Conservation (phyloP, 2,113 vertebrate species). For the Cavia porcellus region DNA sequence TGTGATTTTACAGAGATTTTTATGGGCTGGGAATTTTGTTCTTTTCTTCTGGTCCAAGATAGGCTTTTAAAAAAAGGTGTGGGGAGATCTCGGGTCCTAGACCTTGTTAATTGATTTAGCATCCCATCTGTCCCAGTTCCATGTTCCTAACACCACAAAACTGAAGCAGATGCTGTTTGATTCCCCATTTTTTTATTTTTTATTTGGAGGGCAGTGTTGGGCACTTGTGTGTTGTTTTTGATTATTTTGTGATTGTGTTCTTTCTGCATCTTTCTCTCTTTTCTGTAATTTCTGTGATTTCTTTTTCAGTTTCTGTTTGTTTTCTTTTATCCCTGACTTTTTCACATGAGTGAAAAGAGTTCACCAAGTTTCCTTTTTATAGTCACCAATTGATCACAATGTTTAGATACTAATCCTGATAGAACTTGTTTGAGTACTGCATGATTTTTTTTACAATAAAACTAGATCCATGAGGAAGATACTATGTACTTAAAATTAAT, state of each 20-base stretch:
- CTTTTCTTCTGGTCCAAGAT: conserved; percentile 38
- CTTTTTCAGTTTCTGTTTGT: background rate
- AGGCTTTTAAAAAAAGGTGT: background rate
- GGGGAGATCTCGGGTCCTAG: conserved; percentile 19
- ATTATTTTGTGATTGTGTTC: background rate
- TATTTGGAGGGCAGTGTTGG: background rate
- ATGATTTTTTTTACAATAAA: background rate
- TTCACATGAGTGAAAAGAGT: background rate
- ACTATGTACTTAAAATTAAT: background rate
- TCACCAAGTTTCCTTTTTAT: conserved; percentile 33
- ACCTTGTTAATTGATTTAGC: background rate
- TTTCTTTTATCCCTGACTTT: background rate
- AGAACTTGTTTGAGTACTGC: conserved; percentile 8
- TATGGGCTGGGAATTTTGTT: conserved; percentile 42
- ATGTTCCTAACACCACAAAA: background rate
- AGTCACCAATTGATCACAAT: background rate
- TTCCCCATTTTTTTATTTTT: background rate
- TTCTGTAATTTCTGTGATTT: background rate
- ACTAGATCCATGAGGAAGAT: background rate
- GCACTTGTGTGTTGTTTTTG: background rate
- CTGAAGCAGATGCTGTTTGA: background rate
- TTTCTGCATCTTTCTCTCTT: background rate
- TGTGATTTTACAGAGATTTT: conserved; percentile 18
- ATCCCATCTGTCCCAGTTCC: background rate
- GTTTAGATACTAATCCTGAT: background rate